Evolutionary conservation across 1,140 invertebrate genomes (phyloP), one percentile per base, ranked within the genome.

Genomic region (Lerema accius): DNA sequence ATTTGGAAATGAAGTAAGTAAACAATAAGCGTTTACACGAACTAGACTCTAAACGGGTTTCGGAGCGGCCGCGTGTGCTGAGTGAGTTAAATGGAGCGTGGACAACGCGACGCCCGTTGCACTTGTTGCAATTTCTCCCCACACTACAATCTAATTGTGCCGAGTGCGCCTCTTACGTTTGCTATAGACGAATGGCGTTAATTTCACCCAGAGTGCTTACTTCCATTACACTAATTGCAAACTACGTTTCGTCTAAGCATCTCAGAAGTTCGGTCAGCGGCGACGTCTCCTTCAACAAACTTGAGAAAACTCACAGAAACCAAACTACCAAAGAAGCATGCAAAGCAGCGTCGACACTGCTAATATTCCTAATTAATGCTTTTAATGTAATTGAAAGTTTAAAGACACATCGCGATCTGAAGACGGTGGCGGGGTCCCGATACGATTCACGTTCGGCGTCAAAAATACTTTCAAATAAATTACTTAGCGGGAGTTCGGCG

Each of bases 141-240:
- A 81, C 80, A 86, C 79, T 66, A 79, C 79, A 80, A 86, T 78
- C 86, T 90, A 90, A 86, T 88, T 88, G 83, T 87, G 71, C 80
- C 80, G 78, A 90, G 85, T 85, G 73, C 78, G 74, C 79, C 76
- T 5, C 74, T 83, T 83, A 86, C 75, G 73, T 77, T 80, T 67
- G 71, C 81, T 88, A 90, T 82, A 84, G 84, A 90, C 76, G 86
- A 84, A 88, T 86, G 74, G 80, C 83, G 84, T 88, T 87, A 87
- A 90, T 88, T 87, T 81, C 70, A 69, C 73, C 65, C 67, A 58
- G 76, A 71, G 78, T 81, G 80, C 84, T 87, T 85, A 76, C 82
- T 79, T 88, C 84, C 86, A 90, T 90, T 90, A 88, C 79, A 76
- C 79, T 90, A 90, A 90, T 90, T 90, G 85, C 86, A 70, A 86